Evolutionary conservation across 2,113 vertebrate genomes (phyloP).

Genomic region (Charina bottae): DNA sequence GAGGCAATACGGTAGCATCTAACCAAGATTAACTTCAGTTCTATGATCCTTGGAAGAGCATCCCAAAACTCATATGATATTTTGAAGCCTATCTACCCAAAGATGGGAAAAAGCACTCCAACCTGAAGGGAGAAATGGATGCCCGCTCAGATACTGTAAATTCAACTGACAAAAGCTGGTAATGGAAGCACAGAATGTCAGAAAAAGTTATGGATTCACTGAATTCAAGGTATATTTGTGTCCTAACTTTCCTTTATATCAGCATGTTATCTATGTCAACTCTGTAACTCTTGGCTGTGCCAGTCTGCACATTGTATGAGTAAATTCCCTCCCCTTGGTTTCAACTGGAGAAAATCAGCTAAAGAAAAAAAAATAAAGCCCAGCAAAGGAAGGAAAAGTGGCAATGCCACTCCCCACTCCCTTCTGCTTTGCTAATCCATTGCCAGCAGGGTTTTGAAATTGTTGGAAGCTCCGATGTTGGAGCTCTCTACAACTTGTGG

Average conservation of each 20-base stretch:
- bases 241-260: neutral
- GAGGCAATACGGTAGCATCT: neutral
- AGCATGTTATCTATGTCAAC: neutral
- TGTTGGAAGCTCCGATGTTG: neutral
- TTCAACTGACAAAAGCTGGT: neutral
- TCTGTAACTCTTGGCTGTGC: neutral
- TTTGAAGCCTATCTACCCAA: neutral
- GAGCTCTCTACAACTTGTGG: neutral
- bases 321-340: neutral
- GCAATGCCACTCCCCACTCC: neutral
- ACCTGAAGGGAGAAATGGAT: neutral
- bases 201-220: neutral
- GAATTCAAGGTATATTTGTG: neutral
- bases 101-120: neutral
- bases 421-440: neutral
- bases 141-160: neutral
- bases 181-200: neutral
- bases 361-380: neutral
- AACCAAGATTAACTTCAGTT: neutral
- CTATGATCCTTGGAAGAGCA: neutral
- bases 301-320: neutral
- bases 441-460: neutral
- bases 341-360: neutral
- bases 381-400: neutral
- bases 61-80: neutral